Percentiles rank a stretch among this genome's conserved stretches.
phyloP scores from a whole-genome alignment of 2,113 vertebrate genomes.

The Aptenodytes forsteri region DNA sequence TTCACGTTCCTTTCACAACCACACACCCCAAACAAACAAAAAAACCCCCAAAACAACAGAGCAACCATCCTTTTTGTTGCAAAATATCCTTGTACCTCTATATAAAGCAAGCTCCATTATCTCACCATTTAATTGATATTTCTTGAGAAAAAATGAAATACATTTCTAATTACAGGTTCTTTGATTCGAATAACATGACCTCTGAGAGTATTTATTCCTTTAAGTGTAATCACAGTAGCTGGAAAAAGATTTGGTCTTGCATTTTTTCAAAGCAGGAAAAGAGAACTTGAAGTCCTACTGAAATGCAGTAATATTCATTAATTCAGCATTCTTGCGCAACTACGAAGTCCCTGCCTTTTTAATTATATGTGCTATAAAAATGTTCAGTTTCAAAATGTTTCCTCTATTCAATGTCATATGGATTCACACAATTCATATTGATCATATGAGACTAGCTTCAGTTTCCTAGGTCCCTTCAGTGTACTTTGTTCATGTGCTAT shows the following conservation, averaged over 20 bases:
- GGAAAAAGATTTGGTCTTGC: not conserved
- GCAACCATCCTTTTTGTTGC: not conserved
- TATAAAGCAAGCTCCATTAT: not conserved
- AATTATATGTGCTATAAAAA: not conserved
- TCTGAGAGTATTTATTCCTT: not conserved
- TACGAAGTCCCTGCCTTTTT: not conserved
- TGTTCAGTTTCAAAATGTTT: not conserved
- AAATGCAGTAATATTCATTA: not conserved
- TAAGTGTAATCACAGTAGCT: not conserved
- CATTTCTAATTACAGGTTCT: not conserved
- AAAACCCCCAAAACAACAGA: not conserved
- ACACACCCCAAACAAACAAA: not conserved
- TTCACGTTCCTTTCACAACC: not conserved
- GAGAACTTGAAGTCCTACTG: not conserved
- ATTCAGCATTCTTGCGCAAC: not conserved
- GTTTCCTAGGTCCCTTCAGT: not conserved
- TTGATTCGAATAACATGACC: not conserved
- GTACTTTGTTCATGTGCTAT: not conserved
- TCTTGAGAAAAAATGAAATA: not conserved
- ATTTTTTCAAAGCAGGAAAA: not conserved
- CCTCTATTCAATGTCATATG: not conserved
- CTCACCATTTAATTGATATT: not conserved
- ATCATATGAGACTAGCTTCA: not conserved
- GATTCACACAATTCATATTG: not conserved
- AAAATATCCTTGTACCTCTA: not conserved